A percentile compares a stretch with the other conserved stretches of the same genome.
These are phyloP conservation scores for Hippoglossus hippoglossus DNA, from an alignment of 2,797 vertebrate genomes.

Conservation along the genomic window DNA sequence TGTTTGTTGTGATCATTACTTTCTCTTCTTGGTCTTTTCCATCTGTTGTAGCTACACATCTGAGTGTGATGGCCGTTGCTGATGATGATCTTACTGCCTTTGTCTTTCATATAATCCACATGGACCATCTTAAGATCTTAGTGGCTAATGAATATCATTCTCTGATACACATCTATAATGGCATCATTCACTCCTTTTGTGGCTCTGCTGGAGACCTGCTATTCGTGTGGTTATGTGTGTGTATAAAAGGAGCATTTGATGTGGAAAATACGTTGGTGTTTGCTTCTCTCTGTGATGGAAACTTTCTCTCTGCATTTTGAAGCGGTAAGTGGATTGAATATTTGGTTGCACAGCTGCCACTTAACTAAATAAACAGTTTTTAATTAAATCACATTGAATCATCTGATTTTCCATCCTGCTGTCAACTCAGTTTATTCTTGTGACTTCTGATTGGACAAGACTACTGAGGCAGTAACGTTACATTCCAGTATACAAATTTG, in stretches of 20 bases:
- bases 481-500: too few species aligned
- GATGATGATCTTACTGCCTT: conserved; percentile 16
- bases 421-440: conserved; percentile 1
- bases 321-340: conserved; percentile 4
- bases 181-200: conserved; percentile 33
- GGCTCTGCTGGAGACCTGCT: conserved; percentile 5
- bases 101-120: conserved; percentile 1
- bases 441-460: background rate
- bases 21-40: conserved; percentile 1
- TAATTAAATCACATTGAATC: conserved; percentile 2
- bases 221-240: conserved; percentile 8
- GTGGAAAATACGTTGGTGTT: conserved; percentile 28
- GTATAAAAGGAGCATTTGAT: conserved; percentile 11
- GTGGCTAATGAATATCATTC: conserved; percentile 34
- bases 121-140: conserved; percentile 5
- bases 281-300: conserved; percentile 35
- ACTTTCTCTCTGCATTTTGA: conserved; percentile 12
- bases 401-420: conserved; percentile 2
- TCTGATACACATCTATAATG: conserved; percentile 22
- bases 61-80: conserved; percentile 4
- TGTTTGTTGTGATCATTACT: background rate
- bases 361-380: conserved; percentile 24
- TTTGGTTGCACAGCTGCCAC: conserved; percentile 14
- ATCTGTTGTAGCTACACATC: conserved; percentile 17
- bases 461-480: too few species aligned